A percentile compares a stretch with the other conserved stretches of the same genome.
Conservation (phyloP, 2,888 invertebrate species). For the Apodemia zela region DNA sequence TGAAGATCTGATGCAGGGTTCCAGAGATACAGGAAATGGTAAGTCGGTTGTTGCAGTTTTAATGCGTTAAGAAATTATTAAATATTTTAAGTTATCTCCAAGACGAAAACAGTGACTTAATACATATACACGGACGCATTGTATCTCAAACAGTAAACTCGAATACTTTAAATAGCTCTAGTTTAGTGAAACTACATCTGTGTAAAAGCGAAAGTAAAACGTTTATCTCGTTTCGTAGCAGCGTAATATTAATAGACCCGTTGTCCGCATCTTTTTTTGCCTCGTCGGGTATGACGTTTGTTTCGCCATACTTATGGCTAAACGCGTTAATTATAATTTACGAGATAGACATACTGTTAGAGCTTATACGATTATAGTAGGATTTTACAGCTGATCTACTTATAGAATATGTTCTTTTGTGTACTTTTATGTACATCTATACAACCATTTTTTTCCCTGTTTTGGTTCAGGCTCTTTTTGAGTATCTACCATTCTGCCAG, state of each 20-base stretch:
- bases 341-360: neutral
- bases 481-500: no score
- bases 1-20: no score
- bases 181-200: neutral
- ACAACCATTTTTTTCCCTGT: no score
- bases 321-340: neutral
- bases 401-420: neutral
- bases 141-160: neutral
- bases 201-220: conserved; percentile 7
- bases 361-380: neutral
- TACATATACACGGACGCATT: neutral
- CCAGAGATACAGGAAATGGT: no score
- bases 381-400: neutral
- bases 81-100: no score
- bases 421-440: neutral
- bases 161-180: neutral
- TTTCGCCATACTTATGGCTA: conserved; percentile 4
- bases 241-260: conserved; percentile 2
- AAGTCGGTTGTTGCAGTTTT: no score
- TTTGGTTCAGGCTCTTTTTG: no score
- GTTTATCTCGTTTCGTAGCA: conserved; percentile 1
- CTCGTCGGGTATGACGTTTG: neutral
- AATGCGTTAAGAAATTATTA: no score
- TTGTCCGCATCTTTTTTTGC: conserved; percentile 10
- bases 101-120: no score